Base-by-base conservation (phyloP, 2,797 vertebrate genomes). In the Hafferia zeledoni region DNA sequence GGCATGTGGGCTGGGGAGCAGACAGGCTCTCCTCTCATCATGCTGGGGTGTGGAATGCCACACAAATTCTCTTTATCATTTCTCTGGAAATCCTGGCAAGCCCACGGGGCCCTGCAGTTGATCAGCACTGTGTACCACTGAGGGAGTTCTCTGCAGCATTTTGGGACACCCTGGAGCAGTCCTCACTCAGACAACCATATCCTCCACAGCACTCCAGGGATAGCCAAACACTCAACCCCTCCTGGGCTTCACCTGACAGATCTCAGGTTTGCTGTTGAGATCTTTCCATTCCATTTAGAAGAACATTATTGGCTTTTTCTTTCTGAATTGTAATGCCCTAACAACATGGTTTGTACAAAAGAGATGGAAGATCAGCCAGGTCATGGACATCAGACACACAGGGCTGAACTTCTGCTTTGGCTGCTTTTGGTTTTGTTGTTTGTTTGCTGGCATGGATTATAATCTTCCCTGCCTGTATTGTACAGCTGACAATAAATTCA, bases 401-500 rank as follows among this genome's bases (percentile, higher is more conserved):
- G 68, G 78, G 68, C 56, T 83, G 47, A 94, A 61, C 91, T 70
- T 76, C 60, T 84, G 72, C 71, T 86, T 81, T 27, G 37, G 75
- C 63, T 75, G 76, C 76, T 72, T 93, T 76, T n/a, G 35, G 50
- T 59, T 49, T 55, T 43, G 25, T 12, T 80, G 33, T 65, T 80
- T 91, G 69, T 75, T 89, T 78, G 59, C 69, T 90, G 81, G 46
- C 57, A 25, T 3, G 69, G 37, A 86, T 96, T 74, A 87, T 79
- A 57, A 39, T 86, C 90, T 72, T 85, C 76, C 56, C 83, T 78
- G 63, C 60, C 67, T 80, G 37, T 68, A 50, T 22, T 86, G 55
- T 60, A 74, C 56, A 37, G 28, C 90, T 75, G 90, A 90, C 77
- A 82, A 94, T 83, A 95, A 96, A 95, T 83, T 94, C 91, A 89